These are phyloP conservation scores for Ploceus nigricollis DNA, from an alignment of 2,113 vertebrate species.

Conservation along the genomic window DNA sequence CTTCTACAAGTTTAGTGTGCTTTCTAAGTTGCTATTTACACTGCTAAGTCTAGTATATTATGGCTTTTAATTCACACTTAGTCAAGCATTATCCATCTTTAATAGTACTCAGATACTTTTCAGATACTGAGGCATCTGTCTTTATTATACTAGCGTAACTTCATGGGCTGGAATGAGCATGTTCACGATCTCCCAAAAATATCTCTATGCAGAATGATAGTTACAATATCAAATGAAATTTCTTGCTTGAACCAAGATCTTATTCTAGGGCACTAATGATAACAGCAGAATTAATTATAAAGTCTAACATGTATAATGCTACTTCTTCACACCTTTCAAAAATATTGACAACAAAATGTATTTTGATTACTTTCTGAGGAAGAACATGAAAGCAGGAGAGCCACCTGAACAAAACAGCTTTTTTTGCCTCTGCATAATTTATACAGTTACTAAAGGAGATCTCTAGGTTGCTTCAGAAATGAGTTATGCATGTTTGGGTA, in stretches of 20 bases:
- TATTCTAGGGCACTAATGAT: not conserved
- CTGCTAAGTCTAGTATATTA: not conserved
- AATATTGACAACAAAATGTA: not conserved
- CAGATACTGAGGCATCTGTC: not conserved
- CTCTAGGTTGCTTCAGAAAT: not conserved
- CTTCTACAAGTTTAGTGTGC: not conserved
- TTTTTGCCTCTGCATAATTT: not conserved
- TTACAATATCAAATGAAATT: not conserved
- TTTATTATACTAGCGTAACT: not conserved
- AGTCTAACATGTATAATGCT: not conserved
- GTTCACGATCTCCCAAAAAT: not conserved
- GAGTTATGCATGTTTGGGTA: not conserved
- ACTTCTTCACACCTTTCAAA: not conserved
- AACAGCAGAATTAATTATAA: not conserved
- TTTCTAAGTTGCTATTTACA: not conserved
- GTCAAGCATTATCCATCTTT: not conserved
- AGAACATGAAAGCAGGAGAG: not conserved
- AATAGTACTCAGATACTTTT: not conserved
- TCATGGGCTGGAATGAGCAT: not conserved
- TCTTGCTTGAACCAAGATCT: not conserved
- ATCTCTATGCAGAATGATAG: not conserved
- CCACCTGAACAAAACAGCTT: not conserved
- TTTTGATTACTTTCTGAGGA: not conserved
- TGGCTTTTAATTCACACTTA: not conserved
- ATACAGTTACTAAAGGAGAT: not conserved